phyloP scores from a whole-genome alignment of 2,113 vertebrate genomes.

The Neogale vison region DNA sequence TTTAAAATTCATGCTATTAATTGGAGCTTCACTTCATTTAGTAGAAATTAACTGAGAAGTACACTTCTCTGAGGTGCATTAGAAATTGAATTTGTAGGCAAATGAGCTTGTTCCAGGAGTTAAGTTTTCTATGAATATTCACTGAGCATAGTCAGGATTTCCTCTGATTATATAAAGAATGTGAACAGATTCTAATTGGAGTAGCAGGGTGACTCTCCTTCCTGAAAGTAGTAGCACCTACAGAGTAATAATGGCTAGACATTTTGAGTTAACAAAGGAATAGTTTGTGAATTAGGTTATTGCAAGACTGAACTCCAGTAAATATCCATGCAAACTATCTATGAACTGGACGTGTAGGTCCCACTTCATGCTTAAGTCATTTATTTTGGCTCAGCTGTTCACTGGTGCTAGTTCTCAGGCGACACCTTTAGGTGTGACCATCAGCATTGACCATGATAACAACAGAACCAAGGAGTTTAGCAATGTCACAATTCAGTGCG shows the following conservation, averaged over 20 bases:
- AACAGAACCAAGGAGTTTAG: background rate
- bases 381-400: background rate
- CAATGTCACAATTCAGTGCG: background rate
- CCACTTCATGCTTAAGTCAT: background rate
- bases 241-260: background rate
- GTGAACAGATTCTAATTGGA: background rate
- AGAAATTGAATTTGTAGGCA: conserved; percentile 53
- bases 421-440: background rate
- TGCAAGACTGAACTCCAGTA: background rate
- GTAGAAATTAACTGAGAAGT: conserved; percentile 56
- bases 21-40: conserved; percentile 52
- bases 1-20: conserved; percentile 62
- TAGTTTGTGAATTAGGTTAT: background rate
- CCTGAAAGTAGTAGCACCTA: background rate
- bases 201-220: no score
- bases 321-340: background rate
- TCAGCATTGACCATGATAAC: background rate
- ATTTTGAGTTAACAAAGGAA: background rate
- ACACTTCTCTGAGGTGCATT: conserved; percentile 34
- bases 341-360: background rate
- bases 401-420: background rate
- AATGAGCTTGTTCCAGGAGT: conserved; percentile 36
- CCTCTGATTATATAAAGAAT: background rate
- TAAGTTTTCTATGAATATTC: conserved; percentile 54
- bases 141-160: background rate